Evolutionary conservation across 2,797 vertebrate genomes (phyloP).

Genomic region (Tauraco hartlaubi): DNA sequence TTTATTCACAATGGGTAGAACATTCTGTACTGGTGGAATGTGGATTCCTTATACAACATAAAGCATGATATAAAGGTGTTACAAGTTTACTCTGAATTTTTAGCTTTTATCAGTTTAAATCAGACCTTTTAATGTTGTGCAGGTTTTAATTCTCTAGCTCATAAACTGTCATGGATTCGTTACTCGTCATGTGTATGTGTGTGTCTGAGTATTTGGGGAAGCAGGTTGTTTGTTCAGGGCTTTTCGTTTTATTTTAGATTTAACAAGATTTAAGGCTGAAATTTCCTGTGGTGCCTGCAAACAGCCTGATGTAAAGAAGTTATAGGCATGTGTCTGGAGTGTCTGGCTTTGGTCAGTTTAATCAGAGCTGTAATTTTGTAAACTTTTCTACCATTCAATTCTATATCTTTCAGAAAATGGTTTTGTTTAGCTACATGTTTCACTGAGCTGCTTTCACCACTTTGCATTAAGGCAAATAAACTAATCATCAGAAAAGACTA

Average conservation of each 20-base stretch:
- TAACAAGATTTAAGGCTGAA: constrained; percentile 2
- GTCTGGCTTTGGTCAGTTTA: not conserved
- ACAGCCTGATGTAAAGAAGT: not conserved
- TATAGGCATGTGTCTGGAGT: not conserved
- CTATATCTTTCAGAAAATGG: not conserved
- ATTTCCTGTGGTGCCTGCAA: not conserved
- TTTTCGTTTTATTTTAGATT: constrained; percentile 5
- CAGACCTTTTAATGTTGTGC: not conserved
- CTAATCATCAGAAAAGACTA: constrained; percentile 13
- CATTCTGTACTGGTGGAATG: not conserved
- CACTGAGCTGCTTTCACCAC: not conserved
- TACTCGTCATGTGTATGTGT: not conserved
- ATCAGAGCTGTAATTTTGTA: not conserved
- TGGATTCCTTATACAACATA: not conserved
- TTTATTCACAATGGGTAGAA: not conserved
- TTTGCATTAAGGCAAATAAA: constrained; percentile 65
- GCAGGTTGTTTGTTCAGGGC: not conserved
- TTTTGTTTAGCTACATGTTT: constrained; percentile 4
- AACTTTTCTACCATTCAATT: not conserved
- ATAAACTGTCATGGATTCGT: not conserved
- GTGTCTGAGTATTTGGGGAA: not conserved
- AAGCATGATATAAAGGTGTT: not conserved
- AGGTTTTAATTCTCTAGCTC: not conserved
- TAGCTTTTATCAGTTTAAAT: not conserved
- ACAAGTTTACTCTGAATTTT: not conserved